Conservation (phyloP, 2,797 vertebrate species). For the Tapirus indicus region DNA sequence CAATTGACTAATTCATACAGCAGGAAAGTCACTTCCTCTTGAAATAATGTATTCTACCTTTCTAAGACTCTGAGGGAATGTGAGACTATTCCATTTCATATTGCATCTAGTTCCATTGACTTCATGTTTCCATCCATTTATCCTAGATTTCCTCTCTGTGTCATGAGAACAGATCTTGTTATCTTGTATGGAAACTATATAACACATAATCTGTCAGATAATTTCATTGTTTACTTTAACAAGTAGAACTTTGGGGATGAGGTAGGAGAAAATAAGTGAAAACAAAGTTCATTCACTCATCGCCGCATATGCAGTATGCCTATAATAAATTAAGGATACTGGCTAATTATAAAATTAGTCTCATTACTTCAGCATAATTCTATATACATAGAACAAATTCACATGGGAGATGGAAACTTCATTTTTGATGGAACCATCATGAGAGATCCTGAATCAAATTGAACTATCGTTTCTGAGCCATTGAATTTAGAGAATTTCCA, state of each 20-base stretch:
- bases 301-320: neutral
- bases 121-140: neutral
- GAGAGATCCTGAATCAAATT: neutral
- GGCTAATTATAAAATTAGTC: neutral
- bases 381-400: neutral
- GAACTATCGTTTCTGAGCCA: neutral
- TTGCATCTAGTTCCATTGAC: neutral
- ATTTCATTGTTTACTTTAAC: neutral
- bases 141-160: neutral
- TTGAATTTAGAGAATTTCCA: neutral
- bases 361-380: neutral
- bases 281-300: neutral
- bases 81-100: neutral
- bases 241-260: neutral
- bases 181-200: neutral
- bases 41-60: conserved; percentile 12
- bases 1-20: neutral
- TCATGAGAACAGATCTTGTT: neutral
- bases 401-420: neutral
- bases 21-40: neutral
- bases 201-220: neutral
- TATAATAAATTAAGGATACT: neutral
- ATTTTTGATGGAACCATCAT: neutral
- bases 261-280: neutral
- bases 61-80: neutral